Percentiles rank a stretch among this genome's conserved stretches.
phyloP scores from a whole-genome alignment of 2,113 vertebrate species.

The Semicossyphus pulcher region DNA sequence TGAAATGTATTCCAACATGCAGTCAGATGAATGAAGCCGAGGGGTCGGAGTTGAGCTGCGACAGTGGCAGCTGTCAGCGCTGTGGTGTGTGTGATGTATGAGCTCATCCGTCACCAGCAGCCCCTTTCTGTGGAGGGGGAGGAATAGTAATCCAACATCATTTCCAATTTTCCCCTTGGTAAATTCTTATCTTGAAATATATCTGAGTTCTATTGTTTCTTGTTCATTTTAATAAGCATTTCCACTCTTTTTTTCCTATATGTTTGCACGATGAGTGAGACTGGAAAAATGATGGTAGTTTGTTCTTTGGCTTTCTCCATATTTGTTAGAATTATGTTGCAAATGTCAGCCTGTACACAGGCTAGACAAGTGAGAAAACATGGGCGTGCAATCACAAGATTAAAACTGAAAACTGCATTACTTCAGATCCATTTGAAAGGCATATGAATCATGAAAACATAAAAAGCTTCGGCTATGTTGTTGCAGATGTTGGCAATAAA shows the following conservation, averaged over 20 bases:
- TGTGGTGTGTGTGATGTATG: constrained; percentile 76
- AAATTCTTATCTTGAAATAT: constrained; percentile 36
- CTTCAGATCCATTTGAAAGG: constrained; percentile 37
- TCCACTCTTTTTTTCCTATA: neutral
- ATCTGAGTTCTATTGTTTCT: constrained; percentile 39
- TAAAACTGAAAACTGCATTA: constrained; percentile 39
- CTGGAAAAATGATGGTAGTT: constrained; percentile 29
- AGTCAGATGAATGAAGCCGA: constrained; percentile 68
- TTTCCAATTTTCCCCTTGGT: constrained; percentile 43
- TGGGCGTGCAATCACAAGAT: constrained; percentile 35
- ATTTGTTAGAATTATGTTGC: constrained; percentile 29
- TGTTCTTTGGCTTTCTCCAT: constrained; percentile 11
- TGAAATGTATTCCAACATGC: constrained; percentile 48
- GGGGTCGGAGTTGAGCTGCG: constrained; percentile 67
- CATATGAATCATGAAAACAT: constrained; percentile 31
- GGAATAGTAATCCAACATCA: constrained; percentile 61
- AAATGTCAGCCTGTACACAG: constrained; percentile 42
- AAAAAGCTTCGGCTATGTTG: constrained; percentile 10
- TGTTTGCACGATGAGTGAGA: constrained; percentile 39
- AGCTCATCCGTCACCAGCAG: constrained; percentile 69
- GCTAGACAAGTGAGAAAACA: constrained; percentile 49
- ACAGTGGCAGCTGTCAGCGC: constrained; percentile 79
- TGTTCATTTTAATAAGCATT: constrained; percentile 38
- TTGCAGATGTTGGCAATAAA: constrained; percentile 24
- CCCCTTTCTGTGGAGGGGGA: constrained; percentile 35